Evolutionary conservation across 2,797 vertebrate genomes (phyloP), one percentile per base, ranked within the genome.

Genomic region (Darevskia mixta): DNA sequence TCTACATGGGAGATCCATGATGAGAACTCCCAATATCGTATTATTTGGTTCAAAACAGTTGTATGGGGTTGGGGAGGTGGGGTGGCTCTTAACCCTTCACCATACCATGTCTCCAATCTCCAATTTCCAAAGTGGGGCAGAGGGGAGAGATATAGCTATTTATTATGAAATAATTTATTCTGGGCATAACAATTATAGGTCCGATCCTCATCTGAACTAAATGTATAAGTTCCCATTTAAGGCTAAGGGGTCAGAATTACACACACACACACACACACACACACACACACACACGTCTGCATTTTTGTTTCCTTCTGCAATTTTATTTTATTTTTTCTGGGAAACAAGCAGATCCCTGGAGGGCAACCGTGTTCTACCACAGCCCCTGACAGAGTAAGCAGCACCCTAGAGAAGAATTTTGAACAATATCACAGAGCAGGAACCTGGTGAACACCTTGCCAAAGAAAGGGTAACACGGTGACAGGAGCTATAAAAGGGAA

Each of bases 331-430:
- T 91, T 77, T 64, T 64, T 35, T n/a, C 43, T 64, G 75, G 41
- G 83, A 93, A 87, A 76, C 85, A 7, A 91, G 18, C 86, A 71
- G 38, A 76, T 90, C 82, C 67, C 15, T 83, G 25, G 86, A 45
- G 83, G 86, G 88, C 79, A 86, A 92, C 93, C 87, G 91, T 91
- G 79, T 95, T 79, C 87, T 89, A 80, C 45, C 91, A 79, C 45
- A 89, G 80, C 58, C 17, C 67, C 13, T 0, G 1, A 45, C 43
- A 83, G 45, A 86, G 45, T 69, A 90, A 85, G 58, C 18, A 20
- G 15, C 45, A 80, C 35, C 64, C 86, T 35, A 66, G 86, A 25
- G 20, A 92, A 90, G 85, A 86, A 49, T 3, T 83, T 85, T 83
- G 83, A 92, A 72, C 38, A 90, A 90, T 90, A 20, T 29, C 9